Conservation (phyloP, 1,140 invertebrate species). For the Neodiprion pinetum region DNA sequence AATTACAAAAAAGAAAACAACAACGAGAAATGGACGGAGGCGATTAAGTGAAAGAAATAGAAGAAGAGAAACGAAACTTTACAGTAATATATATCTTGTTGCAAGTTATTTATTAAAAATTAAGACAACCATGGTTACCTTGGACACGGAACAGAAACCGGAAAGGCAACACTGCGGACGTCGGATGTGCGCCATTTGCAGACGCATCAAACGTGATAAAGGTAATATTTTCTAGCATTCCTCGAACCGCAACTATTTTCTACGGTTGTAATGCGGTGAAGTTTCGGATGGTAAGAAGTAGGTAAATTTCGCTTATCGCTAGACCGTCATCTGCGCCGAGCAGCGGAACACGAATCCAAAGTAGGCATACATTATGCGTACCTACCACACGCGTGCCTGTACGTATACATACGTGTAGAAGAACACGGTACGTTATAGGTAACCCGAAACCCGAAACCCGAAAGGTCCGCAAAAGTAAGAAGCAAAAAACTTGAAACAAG, state of each 20-base stretch:
- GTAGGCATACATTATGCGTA: too few species aligned
- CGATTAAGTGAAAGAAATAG: neutral
- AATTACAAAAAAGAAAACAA: slow-evolving; percentile 1
- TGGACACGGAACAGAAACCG: slow-evolving; percentile 60
- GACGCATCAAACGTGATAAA: slow-evolving; percentile 60
- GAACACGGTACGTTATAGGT: too few species aligned
- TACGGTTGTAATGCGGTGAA: too few species aligned
- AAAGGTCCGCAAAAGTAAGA: too few species aligned
- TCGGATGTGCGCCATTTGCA: slow-evolving; percentile 61
- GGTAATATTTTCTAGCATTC: slow-evolving; percentile 41
- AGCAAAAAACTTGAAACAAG: too few species aligned
- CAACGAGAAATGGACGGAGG: slow-evolving; percentile 1
- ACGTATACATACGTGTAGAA: too few species aligned
- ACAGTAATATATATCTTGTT: neutral
- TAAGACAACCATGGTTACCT: slow-evolving; percentile 53
- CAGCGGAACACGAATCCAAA: too few species aligned
- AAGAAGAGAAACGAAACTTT: slow-evolving; percentile 6
- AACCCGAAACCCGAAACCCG: too few species aligned
- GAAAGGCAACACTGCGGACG: slow-evolving; percentile 59
- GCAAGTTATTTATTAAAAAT: neutral
- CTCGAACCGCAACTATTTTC: neutral
- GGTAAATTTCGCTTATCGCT: too few species aligned
- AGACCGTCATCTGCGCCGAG: too few species aligned
- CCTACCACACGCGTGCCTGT: too few species aligned
- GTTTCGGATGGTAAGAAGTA: too few species aligned